Evolutionary conservation across 2,888 invertebrate genomes (phyloP).

Genomic region (Melanargia galathea): DNA sequence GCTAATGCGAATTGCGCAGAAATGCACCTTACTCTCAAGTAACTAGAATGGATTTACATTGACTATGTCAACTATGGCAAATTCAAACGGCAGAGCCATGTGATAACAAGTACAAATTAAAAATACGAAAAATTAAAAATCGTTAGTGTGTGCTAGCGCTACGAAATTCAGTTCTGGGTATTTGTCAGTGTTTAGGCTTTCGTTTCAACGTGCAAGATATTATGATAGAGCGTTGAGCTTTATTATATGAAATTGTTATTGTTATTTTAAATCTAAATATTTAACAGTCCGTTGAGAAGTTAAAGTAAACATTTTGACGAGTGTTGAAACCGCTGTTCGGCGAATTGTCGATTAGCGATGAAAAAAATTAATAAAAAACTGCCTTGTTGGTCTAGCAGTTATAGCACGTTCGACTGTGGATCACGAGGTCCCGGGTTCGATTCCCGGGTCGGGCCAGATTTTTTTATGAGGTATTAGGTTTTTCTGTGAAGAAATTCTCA

Average conservation of each 20-base stretch:
- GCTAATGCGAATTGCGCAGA: too few relatives aligned
- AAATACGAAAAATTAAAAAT: neutral
- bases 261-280: slow-evolving; percentile 7
- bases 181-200: slow-evolving; percentile 4
- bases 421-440: too few relatives aligned
- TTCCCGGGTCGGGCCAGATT: too few relatives aligned
- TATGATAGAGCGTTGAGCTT: neutral
- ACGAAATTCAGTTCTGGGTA: neutral
- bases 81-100: too few relatives aligned
- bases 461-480: too few relatives aligned
- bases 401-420: too few relatives aligned
- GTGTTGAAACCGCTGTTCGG: slow-evolving; percentile 1
- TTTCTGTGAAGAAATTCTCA: too few relatives aligned
- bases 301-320: neutral
- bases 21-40: too few relatives aligned
- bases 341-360: neutral
- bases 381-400: too few relatives aligned
- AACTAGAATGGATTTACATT: too few relatives aligned
- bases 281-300: neutral
- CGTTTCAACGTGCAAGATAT: slow-evolving; percentile 4
- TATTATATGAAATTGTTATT: slow-evolving; percentile 7
- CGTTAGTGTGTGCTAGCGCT: neutral
- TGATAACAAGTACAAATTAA: neutral
- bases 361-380: neutral
- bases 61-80: too few relatives aligned